Conservation (phyloP, 1,140 invertebrate species). For the Diploscapter pachys region DNA sequence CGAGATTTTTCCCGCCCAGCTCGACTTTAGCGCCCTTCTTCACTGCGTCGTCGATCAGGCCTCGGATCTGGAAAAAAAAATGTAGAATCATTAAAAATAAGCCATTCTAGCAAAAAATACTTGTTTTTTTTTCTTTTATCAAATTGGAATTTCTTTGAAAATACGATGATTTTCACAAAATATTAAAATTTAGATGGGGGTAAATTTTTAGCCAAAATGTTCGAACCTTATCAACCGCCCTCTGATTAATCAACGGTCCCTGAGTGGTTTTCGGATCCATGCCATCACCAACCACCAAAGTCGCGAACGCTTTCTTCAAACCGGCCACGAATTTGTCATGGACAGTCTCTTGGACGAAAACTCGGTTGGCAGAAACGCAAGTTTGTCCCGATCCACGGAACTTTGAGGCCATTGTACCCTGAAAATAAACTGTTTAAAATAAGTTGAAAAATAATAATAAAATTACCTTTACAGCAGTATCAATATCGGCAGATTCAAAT, state of each 20-base stretch:
- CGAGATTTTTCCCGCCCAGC: slow-evolving; percentile 69
- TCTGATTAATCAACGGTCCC: slow-evolving; percentile 86
- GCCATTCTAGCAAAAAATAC: too few species aligned
- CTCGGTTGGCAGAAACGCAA: slow-evolving; percentile 89
- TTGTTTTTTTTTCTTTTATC: too few species aligned
- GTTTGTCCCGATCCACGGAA: slow-evolving; percentile 94
- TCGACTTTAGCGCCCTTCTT: slow-evolving; percentile 79
- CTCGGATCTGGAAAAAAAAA: slow-evolving; percentile 65
- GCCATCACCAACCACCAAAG: slow-evolving; percentile 79
- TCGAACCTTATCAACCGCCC: slow-evolving; percentile 75
- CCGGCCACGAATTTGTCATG: slow-evolving; percentile 71
- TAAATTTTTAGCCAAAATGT: too few species aligned
- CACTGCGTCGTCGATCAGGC: slow-evolving; percentile 78
- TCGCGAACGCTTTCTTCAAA: slow-evolving; percentile 65
- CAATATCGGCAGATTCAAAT: slow-evolving; percentile 86
- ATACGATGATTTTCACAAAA: neutral
- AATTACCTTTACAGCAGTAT: slow-evolving; percentile 70
- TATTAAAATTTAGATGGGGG: too few species aligned
- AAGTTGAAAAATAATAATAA: neutral
- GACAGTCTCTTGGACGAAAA: slow-evolving; percentile 81
- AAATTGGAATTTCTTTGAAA: too few species aligned
- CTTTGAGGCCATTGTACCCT: slow-evolving; percentile 82
- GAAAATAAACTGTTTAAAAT: slow-evolving; percentile 32
- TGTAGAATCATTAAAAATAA: neutral
- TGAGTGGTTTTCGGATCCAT: slow-evolving; percentile 70